These are phyloP conservation scores for Murina feae DNA, from an alignment of 2,113 vertebrate species.

Conservation along the genomic window DNA sequence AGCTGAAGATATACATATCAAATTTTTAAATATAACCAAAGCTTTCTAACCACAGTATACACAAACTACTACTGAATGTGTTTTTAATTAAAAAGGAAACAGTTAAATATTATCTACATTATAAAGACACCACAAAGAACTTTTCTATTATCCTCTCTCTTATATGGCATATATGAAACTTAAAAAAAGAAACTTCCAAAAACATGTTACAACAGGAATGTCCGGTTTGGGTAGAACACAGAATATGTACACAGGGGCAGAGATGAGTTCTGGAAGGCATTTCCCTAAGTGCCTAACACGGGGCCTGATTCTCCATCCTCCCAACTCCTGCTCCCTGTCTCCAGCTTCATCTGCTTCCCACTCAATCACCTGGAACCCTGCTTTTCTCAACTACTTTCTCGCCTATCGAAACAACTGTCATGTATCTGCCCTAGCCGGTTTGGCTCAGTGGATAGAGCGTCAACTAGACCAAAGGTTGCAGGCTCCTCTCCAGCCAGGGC, in stretches of 20 bases:
- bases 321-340: background rate
- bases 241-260: background rate
- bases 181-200: background rate
- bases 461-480: no score
- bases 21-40: conserved; percentile 1
- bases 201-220: background rate
- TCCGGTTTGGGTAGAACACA: background rate
- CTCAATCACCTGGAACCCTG: background rate
- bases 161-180: background rate
- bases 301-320: background rate
- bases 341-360: background rate
- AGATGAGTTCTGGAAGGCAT: background rate
- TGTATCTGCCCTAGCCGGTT: no score
- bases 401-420: background rate
- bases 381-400: background rate
- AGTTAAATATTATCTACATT: background rate
- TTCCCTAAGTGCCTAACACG: background rate
- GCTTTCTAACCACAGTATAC: background rate
- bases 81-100: background rate
- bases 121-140: conserved; percentile 25
- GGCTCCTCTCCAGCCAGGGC: no score
- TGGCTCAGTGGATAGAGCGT: no score
- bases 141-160: background rate
- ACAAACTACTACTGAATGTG: background rate
- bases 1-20: background rate